A percentile compares a stretch with the other conserved stretches of the same genome.
These are phyloP conservation scores for Sinhomidia bicolor DNA, from an alignment of 2,888 invertebrate genomes.

Conservation along the genomic window DNA sequence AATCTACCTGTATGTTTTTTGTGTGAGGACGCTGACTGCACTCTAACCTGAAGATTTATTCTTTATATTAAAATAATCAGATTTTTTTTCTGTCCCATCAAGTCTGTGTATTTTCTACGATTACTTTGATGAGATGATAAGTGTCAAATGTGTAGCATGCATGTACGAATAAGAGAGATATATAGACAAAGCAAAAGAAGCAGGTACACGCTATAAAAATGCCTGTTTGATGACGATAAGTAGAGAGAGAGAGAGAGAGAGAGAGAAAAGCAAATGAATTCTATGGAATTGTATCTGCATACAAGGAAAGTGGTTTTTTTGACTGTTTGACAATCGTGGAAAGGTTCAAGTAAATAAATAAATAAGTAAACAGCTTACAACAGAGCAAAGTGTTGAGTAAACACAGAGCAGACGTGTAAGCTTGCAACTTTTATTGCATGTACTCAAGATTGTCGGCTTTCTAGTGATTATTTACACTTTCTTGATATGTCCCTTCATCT, in stretches of 20 bases:
- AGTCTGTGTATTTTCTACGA: constrained; percentile 19
- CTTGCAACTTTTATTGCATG: constrained; percentile 36
- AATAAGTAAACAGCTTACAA: constrained; percentile 20
- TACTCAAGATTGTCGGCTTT: constrained; percentile 37
- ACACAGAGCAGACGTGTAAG: background rate
- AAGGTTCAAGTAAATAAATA: constrained; percentile 32
- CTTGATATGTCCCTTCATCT: background rate
- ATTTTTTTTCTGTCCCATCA: constrained; percentile 24
- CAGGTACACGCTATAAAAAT: background rate
- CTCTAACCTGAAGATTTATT: constrained; percentile 56
- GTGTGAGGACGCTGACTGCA: background rate
- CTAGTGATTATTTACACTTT: background rate
- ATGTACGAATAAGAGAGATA: background rate
- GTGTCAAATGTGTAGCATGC: background rate
- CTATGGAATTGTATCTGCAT: background rate
- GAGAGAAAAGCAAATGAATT: background rate
- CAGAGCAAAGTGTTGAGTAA: constrained; percentile 1
- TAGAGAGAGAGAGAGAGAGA: too few species aligned
- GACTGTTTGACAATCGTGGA: constrained; percentile 15
- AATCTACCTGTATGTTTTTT: background rate
- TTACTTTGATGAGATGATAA: constrained; percentile 54
- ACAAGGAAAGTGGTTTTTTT: constrained; percentile 17
- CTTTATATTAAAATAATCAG: constrained; percentile 74
- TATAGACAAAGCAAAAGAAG: background rate
- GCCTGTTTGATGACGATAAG: background rate